Percentiles rank a stretch among this genome's conserved stretches.
These are phyloP conservation scores for Macrophya alboannulata DNA, from an alignment of 2,888 invertebrate genomes.

Conservation along the genomic window DNA sequence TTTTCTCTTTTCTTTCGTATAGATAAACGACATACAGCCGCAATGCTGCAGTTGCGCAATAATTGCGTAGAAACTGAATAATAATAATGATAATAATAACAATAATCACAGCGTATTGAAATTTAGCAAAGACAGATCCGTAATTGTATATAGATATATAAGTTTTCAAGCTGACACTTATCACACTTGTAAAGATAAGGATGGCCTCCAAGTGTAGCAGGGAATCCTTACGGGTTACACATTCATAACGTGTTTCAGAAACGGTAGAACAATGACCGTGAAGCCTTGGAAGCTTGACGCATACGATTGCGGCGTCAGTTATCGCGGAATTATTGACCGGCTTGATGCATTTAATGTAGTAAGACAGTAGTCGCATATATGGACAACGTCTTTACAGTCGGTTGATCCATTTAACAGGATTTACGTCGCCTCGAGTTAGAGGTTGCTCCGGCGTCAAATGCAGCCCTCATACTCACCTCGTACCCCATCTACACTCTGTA, in stretches of 20 bases:
- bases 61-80: no score
- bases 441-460: conserved; percentile 58
- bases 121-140: no score
- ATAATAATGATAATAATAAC: no score
- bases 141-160: neutral
- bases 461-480: conserved; percentile 46
- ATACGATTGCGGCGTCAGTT: conserved; percentile 35
- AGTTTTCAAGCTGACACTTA: neutral
- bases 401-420: conserved; percentile 66
- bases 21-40: neutral
- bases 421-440: conserved; percentile 65
- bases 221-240: conserved; percentile 48
- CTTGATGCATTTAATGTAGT: neutral
- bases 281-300: conserved; percentile 54
- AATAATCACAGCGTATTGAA: no score
- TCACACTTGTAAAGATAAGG: neutral
- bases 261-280: conserved; percentile 52
- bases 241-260: conserved; percentile 50
- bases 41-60: neutral
- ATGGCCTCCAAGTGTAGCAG: conserved; percentile 4
- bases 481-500: neutral
- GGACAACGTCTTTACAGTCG: conserved; percentile 58
- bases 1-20: neutral
- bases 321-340: conserved; percentile 36
- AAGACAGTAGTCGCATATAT: neutral